A percentile compares a stretch with the other conserved stretches of the same genome.
phyloP scores from a whole-genome alignment of 2,888 invertebrate species.

The Xestobium rufovillosum region DNA sequence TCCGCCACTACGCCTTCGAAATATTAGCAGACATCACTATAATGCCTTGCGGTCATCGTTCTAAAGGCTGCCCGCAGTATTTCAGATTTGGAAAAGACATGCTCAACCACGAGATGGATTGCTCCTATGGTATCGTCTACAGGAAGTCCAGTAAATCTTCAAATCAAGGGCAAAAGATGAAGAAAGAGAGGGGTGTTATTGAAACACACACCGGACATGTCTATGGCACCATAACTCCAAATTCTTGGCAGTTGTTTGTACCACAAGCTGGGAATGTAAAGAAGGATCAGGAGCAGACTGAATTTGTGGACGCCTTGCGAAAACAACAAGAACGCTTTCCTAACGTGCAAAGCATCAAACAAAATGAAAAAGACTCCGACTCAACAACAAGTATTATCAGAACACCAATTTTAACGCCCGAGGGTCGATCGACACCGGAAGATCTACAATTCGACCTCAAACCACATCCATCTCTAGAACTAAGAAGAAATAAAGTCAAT shows the following conservation, averaged over 20 bases:
- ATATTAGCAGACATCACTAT: conserved; percentile 30
- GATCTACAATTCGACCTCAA: too few species aligned
- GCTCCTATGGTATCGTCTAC: conserved; percentile 26
- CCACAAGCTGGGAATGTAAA: not conserved
- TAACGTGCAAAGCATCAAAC: too few species aligned
- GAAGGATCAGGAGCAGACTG: not conserved
- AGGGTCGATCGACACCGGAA: too few species aligned
- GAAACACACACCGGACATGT: conserved; percentile 36
- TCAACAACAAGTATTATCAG: too few species aligned
- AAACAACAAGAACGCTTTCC: not conserved
- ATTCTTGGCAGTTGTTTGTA: conserved; percentile 16
- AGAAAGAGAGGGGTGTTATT: conserved; percentile 32
- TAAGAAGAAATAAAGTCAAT: too few species aligned
- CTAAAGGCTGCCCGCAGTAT: conserved; percentile 26
- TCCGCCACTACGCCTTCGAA: conserved; percentile 34
- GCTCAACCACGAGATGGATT: conserved; percentile 34
- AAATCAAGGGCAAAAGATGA: not conserved
- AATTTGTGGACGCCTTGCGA: not conserved
- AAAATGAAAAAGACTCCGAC: too few species aligned
- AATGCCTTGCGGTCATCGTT: conserved; percentile 35
- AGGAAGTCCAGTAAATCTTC: not conserved
- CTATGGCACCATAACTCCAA: conserved; percentile 32
- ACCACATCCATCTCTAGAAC: too few species aligned
- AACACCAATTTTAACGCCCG: too few species aligned
- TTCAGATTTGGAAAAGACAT: conserved; percentile 31